These are phyloP conservation scores for Crocallis elinguaria DNA, from an alignment of 2,888 invertebrate genomes.

Conservation along the genomic window DNA sequence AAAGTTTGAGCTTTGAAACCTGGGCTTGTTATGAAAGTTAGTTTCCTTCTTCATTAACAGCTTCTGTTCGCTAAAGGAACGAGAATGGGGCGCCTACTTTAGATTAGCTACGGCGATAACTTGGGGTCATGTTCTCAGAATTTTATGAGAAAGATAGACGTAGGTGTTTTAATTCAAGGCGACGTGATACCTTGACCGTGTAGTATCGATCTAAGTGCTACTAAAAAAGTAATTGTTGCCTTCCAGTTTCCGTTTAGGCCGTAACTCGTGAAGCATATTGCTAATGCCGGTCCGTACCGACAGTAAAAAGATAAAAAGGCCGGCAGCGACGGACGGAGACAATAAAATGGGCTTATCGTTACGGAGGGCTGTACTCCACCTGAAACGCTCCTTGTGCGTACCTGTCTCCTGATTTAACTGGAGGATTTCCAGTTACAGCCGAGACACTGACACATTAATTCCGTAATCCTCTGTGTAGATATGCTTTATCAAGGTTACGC, in stretches of 20 bases:
- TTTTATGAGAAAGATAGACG: not conserved
- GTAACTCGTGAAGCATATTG: slow-evolving; percentile 68
- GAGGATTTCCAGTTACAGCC: slow-evolving; percentile 36
- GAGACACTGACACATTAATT: slow-evolving; percentile 26
- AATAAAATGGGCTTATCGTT: slow-evolving; percentile 74
- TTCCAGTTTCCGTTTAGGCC: slow-evolving; percentile 54
- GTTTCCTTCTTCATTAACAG: slow-evolving; percentile 2
- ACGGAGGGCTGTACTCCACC: slow-evolving; percentile 56
- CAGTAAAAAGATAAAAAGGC: slow-evolving; percentile 74
- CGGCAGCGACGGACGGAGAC: slow-evolving; percentile 59
- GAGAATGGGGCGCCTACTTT: not conserved
- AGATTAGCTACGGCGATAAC: slow-evolving; percentile 8
- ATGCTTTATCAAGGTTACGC: slow-evolving; percentile 1
- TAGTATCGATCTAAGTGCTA: slow-evolving; percentile 31
- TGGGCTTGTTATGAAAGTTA: not conserved
- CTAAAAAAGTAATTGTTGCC: slow-evolving; percentile 48
- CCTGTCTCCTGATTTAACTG: slow-evolving; percentile 48
- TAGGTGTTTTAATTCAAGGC: slow-evolving; percentile 8
- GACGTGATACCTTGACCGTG: slow-evolving; percentile 16
- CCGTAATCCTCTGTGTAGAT: slow-evolving; percentile 12
- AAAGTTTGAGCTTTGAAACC: not conserved
- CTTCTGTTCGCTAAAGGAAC: slow-evolving; percentile 2
- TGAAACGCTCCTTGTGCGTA: slow-evolving; percentile 49
- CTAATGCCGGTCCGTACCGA: slow-evolving; percentile 62
- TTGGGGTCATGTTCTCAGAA: not conserved